phyloP scores from a whole-genome alignment of 2,888 invertebrate genomes.

The Cataglyphis cursor region DNA sequence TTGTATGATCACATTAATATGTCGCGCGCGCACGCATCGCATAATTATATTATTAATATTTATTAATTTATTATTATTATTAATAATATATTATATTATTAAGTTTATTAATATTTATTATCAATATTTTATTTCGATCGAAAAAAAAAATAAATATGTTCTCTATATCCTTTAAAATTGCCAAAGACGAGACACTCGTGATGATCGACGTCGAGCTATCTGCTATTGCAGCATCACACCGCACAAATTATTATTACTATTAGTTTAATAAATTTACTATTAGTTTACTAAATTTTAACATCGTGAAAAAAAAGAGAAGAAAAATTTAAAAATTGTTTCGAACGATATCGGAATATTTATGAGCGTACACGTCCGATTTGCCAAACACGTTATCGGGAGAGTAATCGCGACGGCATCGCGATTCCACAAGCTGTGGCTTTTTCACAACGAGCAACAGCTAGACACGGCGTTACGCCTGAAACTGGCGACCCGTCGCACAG shows the following conservation, averaged over 20 bases:
- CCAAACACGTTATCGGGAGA: not conserved
- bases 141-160: not conserved
- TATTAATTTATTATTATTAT: not conserved
- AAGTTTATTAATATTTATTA: not conserved
- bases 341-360: not conserved
- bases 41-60: not conserved
- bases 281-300: not conserved
- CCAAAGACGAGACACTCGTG: constrained; percentile 1
- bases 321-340: too few relatives aligned
- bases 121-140: too few relatives aligned
- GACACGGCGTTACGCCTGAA: constrained; percentile 73
- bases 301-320: not conserved
- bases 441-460: constrained; percentile 60
- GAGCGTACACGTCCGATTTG: not conserved
- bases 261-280: not conserved
- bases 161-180: not conserved
- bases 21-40: not conserved
- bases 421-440: constrained; percentile 51
- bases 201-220: not conserved
- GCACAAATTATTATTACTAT: constrained; percentile 7
- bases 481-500: constrained; percentile 75
- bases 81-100: not conserved
- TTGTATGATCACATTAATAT: not conserved
- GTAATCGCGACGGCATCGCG: not conserved
- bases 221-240: constrained; percentile 11